phyloP scores from a whole-genome alignment of 2,797 vertebrate species.

The Geotrypetes seraphini region DNA sequence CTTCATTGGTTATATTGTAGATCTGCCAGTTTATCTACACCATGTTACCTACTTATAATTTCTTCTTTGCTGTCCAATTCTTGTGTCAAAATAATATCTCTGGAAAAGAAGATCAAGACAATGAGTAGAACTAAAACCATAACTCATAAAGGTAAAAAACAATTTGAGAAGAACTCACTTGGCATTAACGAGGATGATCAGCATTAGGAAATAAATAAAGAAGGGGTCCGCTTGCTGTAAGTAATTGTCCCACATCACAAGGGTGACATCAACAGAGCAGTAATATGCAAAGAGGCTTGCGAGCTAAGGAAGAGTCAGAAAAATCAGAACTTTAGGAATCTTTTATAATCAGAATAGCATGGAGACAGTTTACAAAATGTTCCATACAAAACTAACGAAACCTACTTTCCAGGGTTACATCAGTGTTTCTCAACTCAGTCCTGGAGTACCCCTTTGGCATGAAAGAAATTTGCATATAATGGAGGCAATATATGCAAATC shows the following conservation, averaged over 20 bases:
- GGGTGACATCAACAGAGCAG: constrained; percentile 79
- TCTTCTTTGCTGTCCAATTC: constrained; percentile 76
- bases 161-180: constrained; percentile 65
- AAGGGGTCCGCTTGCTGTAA: constrained; percentile 92
- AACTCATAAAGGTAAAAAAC: not conserved
- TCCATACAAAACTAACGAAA: too few relatives aligned
- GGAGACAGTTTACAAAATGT: too few relatives aligned
- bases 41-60: constrained; percentile 77
- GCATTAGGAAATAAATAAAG: constrained; percentile 94
- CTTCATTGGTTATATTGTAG: too few relatives aligned
- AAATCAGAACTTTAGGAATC: too few relatives aligned
- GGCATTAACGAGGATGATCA: constrained; percentile 96
- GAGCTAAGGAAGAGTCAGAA: constrained; percentile 74
- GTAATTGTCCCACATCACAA: constrained; percentile 89
- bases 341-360: too few relatives aligned
- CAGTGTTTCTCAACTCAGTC: too few relatives aligned
- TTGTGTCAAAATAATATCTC: constrained; percentile 77
- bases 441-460: too few relatives aligned
- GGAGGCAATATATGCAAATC: too few relatives aligned
- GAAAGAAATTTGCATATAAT: too few relatives aligned
- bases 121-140: not conserved
- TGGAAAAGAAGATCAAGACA: constrained; percentile 37
- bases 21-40: too few relatives aligned
- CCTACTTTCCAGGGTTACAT: too few relatives aligned
- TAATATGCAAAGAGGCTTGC: constrained; percentile 88